A percentile compares a stretch with the other conserved stretches of the same genome.
Conservation (phyloP, 2,888 invertebrate species). For the Mycalesis mineus region DNA sequence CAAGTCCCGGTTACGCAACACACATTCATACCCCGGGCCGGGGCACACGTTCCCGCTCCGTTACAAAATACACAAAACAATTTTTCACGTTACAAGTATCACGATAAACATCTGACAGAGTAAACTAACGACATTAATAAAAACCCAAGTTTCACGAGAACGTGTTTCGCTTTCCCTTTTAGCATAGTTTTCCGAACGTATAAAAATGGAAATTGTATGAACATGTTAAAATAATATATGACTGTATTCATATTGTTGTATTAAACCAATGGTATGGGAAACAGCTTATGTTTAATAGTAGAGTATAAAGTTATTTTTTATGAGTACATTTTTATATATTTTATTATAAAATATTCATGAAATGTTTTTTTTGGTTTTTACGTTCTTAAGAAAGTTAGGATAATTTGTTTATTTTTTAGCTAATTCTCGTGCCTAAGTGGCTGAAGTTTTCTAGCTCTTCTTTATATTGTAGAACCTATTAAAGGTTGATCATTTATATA, state of each 20-base stretch:
- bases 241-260: not conserved
- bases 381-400: no score
- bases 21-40: not conserved
- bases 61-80: slow-evolving; percentile 13
- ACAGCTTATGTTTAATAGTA: not conserved
- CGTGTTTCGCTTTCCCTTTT: slow-evolving; percentile 40
- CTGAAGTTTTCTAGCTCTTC: no score
- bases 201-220: slow-evolving; percentile 5
- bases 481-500: no score
- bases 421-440: no score
- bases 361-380: no score
- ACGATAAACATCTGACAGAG: slow-evolving; percentile 19
- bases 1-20: slow-evolving; percentile 5
- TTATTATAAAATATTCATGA: no score
- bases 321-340: no score
- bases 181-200: slow-evolving; percentile 35
- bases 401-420: no score
- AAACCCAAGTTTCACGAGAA: slow-evolving; percentile 25
- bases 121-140: slow-evolving; percentile 27
- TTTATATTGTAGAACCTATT: no score
- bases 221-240: not conserved
- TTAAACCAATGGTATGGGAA: not conserved
- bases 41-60: not conserved
- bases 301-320: not conserved
- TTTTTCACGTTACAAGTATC: slow-evolving; percentile 15